Percentiles rank a stretch among this genome's conserved stretches.
Conservation (phyloP, 2,113 vertebrate genomes). For the Melanerpes formicivorus region DNA sequence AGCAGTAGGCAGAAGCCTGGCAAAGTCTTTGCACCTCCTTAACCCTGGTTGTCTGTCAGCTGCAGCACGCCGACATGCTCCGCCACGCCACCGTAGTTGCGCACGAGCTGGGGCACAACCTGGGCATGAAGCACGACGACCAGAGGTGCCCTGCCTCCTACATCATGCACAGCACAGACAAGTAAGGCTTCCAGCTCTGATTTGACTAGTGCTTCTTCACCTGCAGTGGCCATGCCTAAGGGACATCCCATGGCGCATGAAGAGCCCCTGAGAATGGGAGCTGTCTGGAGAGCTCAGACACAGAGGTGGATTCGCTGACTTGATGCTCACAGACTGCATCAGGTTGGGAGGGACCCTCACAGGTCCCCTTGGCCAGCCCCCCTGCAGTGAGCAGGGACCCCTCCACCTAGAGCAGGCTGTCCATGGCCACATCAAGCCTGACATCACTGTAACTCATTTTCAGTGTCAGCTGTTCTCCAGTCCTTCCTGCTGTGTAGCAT, state of each 20-base stretch:
- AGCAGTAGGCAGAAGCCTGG: background rate
- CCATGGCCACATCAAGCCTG: background rate
- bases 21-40: background rate
- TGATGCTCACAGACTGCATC: background rate
- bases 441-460: background rate
- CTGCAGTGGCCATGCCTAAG: background rate
- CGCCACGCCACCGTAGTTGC: conserved; percentile 81
- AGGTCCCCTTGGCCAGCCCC: no score
- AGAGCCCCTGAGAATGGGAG: background rate
- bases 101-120: conserved; percentile 89
- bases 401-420: no score
- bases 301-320: background rate
- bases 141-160: conserved; percentile 66
- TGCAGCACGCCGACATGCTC: background rate
- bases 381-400: no score
- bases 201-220: background rate
- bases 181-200: conserved; percentile 69
- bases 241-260: background rate
- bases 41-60: conserved; percentile 67
- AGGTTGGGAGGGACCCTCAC: no score
- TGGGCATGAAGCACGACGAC: conserved; percentile 87
- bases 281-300: background rate
- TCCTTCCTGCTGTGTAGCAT: background rate
- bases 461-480: background rate
- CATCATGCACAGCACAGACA: conserved; percentile 78